These are phyloP conservation scores for Percopsis transmontana DNA, from an alignment of 2,113 vertebrate species.

Conservation along the genomic window DNA sequence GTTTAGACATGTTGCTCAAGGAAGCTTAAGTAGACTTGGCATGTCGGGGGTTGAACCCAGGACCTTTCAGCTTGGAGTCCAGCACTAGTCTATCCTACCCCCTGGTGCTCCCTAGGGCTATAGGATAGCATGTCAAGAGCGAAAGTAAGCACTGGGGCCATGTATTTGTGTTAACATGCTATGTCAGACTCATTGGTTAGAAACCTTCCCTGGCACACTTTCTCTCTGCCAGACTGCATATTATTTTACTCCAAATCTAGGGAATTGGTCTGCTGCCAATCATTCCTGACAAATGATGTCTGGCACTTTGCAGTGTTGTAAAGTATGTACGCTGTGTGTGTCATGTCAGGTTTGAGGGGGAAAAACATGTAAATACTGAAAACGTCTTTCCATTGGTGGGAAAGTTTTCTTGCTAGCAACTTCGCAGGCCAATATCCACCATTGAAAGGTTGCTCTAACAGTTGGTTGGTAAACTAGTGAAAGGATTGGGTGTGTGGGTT, in stretches of 20 bases:
- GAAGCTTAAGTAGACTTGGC: too few species aligned
- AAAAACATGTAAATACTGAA: not conserved
- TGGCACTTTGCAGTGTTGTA: conserved; percentile 1
- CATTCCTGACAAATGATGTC: not conserved
- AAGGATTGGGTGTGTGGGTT: not conserved
- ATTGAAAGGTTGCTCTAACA: not conserved
- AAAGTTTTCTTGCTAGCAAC: not conserved
- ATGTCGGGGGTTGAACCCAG: too few species aligned
- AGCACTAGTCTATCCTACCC: too few species aligned
- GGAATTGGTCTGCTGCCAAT: conserved; percentile 18
- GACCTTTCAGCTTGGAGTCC: too few species aligned
- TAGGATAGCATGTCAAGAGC: too few species aligned
- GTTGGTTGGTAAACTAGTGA: not conserved
- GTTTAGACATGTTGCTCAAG: too few species aligned
- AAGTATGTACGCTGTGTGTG: not conserved
- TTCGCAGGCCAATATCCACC: not conserved
- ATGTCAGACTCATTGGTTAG: not conserved
- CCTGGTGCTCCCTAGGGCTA: too few species aligned
- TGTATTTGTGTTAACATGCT: conserved; percentile 5
- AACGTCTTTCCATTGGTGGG: not conserved
- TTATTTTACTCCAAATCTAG: conserved; percentile 11
- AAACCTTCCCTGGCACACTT: not conserved
- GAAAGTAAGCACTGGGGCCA: too few species aligned
- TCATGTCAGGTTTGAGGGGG: not conserved
- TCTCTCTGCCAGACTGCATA: conserved; percentile 4